Evolutionary conservation across 2,888 invertebrate species (phyloP).

Genomic region (Diaperis boleti): DNA sequence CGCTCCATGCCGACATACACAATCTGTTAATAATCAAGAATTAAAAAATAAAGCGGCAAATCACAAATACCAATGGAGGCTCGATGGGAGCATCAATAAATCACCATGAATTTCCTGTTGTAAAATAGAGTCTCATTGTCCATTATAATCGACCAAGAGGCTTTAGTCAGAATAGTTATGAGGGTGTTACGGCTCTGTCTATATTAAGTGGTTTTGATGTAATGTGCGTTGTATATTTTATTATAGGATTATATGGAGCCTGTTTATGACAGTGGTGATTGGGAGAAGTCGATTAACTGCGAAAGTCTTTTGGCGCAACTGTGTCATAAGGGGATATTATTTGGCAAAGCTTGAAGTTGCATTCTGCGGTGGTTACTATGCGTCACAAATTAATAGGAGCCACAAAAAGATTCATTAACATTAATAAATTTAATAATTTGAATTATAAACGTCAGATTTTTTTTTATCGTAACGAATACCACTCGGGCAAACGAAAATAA

Average conservation of each 20-base stretch:
- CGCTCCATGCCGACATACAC: too few relatives aligned
- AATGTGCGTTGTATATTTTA: not conserved
- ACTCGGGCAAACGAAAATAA: too few relatives aligned
- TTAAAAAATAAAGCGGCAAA: not conserved
- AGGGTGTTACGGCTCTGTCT: slow-evolving; percentile 14
- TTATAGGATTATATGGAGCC: slow-evolving; percentile 4
- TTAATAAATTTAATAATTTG: too few relatives aligned
- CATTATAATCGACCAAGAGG: slow-evolving; percentile 1
- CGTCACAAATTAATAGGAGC: too few relatives aligned
- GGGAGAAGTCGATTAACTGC: not conserved
- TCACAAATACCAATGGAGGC: not conserved
- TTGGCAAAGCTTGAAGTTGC: too few relatives aligned
- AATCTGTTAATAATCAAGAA: not conserved
- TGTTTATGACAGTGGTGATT: slow-evolving; percentile 1
- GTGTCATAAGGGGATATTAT: not conserved
- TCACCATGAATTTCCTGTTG: slow-evolving; percentile 11
- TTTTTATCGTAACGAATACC: too few relatives aligned
- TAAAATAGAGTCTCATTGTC: slow-evolving; percentile 13
- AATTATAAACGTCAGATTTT: too few relatives aligned
- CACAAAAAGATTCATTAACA: too few relatives aligned
- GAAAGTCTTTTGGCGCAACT: not conserved
- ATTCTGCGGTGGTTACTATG: too few relatives aligned
- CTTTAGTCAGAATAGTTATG: not conserved
- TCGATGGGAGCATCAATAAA: not conserved
- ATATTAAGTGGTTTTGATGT: slow-evolving; percentile 11